Base-by-base conservation (phyloP, 2,113 vertebrate species). In the Cyanoramphus novaezelandiae region DNA sequence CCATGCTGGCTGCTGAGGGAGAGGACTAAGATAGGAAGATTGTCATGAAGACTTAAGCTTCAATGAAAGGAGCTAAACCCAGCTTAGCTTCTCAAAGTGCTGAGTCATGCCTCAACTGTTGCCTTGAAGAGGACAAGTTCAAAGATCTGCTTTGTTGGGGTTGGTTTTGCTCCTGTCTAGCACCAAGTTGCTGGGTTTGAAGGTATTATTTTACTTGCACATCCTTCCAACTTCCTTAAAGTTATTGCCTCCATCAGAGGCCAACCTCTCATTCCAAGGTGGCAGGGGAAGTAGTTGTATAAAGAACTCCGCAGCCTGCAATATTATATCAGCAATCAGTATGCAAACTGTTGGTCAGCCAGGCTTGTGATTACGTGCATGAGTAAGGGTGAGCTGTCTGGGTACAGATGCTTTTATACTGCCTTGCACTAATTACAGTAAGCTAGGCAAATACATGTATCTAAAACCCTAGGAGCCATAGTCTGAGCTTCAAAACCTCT, bases 351-450 rank as follows among this genome's bases (percentile, higher is more conserved):
- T 65, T 69, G 63, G 64, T 80, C 74, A 76, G 55, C 35, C 41
- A 44, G 50, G 14, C 63, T 49, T 55, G 44, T 65, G 57, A 50
- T 84, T 44, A 53, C 43, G 68, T 60, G 39, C 24, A 5, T 80
- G 63, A 76, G 50, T 65, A 80, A 90, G 63, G 57, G 31, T 41
- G 44, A 93, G 74, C 33, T 91, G 87, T 67, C 79, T 68, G 59
- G 17, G 8, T 57, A 28, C 37, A 31, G 91, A 24, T 13, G 41
- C 25, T 72, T 93, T 88, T 69, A 43, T 1, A 0, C 37, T 72
- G 47, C 31, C 17, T 63, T 82, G 37, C 25, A 53, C 60, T 95
- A 78, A 86, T 91, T 77, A 49, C 53, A 39, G 44, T 27, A 27
- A 85, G 52, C 27, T 68, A 31, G 77, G 78, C 27, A 59, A 90